A percentile compares a stretch with the other conserved stretches of the same genome.
Conservation (phyloP, 2,113 vertebrate genomes). For the Baryphthengus martii region DNA sequence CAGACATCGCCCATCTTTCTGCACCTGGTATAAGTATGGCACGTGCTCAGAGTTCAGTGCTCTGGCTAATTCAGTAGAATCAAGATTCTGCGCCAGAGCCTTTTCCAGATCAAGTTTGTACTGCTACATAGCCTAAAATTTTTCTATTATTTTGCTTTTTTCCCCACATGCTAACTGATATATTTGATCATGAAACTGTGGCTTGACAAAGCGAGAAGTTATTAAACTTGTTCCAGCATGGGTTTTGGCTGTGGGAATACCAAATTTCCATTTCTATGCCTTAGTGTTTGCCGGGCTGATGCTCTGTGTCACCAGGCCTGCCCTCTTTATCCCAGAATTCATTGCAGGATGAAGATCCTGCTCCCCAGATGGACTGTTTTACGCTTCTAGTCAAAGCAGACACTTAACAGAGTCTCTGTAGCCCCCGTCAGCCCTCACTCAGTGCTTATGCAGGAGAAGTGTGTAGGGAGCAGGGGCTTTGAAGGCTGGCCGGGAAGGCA, state of each 20-base stretch:
- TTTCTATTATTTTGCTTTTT: not conserved
- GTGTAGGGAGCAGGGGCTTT: not conserved
- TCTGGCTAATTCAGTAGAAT: not conserved
- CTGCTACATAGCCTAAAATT: not conserved
- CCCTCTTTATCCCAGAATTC: not conserved
- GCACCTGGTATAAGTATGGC: not conserved
- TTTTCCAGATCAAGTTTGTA: not conserved
- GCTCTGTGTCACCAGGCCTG: not conserved
- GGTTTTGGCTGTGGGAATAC: not conserved
- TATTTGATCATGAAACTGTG: not conserved
- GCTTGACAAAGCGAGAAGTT: not conserved
- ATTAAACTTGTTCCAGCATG: not conserved
- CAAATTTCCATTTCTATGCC: not conserved
- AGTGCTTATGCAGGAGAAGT: rapidly evolving
- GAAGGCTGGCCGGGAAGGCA: not conserved
- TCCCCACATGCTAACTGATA: rapidly evolving
- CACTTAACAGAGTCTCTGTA: rapidly evolving
- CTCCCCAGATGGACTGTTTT: not conserved
- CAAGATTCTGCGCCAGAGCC: not conserved
- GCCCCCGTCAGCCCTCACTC: rapidly evolving
- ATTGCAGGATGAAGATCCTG: not conserved
- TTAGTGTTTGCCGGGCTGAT: not conserved
- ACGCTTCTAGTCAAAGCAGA: not conserved
- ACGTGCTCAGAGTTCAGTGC: not conserved
- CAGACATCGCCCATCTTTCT: not conserved